A percentile compares a stretch with the other conserved stretches of the same genome.
phyloP scores from a whole-genome alignment of 2,113 vertebrate genomes.

The Pituophis catenifer region DNA sequence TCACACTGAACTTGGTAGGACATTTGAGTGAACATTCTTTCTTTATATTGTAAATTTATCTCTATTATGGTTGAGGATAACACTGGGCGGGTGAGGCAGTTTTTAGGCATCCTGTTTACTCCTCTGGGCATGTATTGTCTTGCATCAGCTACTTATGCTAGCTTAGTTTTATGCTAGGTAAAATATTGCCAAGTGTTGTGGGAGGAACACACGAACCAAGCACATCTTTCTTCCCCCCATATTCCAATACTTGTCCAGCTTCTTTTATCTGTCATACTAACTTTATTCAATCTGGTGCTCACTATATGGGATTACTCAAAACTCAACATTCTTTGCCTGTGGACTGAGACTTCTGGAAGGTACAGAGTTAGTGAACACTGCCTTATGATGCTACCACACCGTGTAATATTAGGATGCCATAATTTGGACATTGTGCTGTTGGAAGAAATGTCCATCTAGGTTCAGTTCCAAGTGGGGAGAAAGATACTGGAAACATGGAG shows the following conservation, averaged over 20 bases:
- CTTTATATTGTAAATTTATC: not conserved
- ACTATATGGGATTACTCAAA: not conserved
- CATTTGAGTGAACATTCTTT: not conserved
- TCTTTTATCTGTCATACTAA: not conserved
- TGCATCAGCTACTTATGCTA: not conserved
- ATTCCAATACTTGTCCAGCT: not conserved
- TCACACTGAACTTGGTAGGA: not conserved
- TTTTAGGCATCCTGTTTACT: not conserved
- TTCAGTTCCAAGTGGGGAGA: too few species aligned
- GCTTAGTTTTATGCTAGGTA: not conserved
- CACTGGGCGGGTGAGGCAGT: not conserved
- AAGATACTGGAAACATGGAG: too few species aligned
- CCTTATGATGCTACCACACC: not conserved
- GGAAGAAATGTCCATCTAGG: too few species aligned
- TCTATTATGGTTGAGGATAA: not conserved
- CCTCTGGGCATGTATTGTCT: not conserved
- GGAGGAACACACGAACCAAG: not conserved
- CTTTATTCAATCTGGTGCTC: not conserved
- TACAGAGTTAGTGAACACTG: not conserved
- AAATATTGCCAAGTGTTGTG: not conserved
- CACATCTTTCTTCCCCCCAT: not conserved
- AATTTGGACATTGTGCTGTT: not conserved
- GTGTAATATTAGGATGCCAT: not conserved
- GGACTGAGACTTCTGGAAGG: not conserved
- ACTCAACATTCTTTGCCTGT: not conserved